Base-by-base conservation (phyloP, 1,140 invertebrate species). In the Caenorhabditis latens region DNA sequence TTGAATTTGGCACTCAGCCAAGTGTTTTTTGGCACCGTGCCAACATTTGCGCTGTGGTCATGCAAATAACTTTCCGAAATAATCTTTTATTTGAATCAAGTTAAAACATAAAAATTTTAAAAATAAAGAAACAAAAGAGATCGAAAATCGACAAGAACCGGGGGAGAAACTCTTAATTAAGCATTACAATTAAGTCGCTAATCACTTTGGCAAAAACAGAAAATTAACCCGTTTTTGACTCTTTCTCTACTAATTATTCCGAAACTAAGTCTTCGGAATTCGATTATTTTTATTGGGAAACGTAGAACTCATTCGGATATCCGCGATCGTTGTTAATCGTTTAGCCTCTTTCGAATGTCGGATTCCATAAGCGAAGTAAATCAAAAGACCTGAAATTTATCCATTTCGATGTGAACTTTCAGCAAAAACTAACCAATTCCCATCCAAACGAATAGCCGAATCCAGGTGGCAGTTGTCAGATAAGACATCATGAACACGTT, bases 401-500 rank as follows among this genome's bases (percentile, higher is more conserved):
- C 21, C 86, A 50, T 87, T 46, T 58, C 3, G 7, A n/a, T 4
- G 2, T 4, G 46, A 67, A n/a, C 13, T 48, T 16, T 14, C 13
- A 21, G 65, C n/a, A 24, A 13, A 50, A 50, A 87, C 93, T 94
- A 89, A 94, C 92, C 94, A 16, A 94, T 82, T 7, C 94, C 94
- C 95, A 99, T 94, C 96, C 96, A 97, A 46, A 96, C 94, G n/a
- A 94, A 94, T 92, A 97, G 96, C 90, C 96, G 94, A 71, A 96
- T 94, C 96, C 96, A 97, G 1, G 96, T 97, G 88, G 95, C 94
- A 46, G 94, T 91, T 90, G 96, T 95, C 84, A 98, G 93, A 93
- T 96, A 95, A 89, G 96, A 94, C 96, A 97, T 97, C 43, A 98
- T 94, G 93, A 96, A 96, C 53, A 96, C 92, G 93, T 98, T 98